Percentiles rank a stretch among this genome's conserved stretches.
Evolutionary conservation across 2,113 vertebrate genomes (phyloP).

Genomic region (Parus major): DNA sequence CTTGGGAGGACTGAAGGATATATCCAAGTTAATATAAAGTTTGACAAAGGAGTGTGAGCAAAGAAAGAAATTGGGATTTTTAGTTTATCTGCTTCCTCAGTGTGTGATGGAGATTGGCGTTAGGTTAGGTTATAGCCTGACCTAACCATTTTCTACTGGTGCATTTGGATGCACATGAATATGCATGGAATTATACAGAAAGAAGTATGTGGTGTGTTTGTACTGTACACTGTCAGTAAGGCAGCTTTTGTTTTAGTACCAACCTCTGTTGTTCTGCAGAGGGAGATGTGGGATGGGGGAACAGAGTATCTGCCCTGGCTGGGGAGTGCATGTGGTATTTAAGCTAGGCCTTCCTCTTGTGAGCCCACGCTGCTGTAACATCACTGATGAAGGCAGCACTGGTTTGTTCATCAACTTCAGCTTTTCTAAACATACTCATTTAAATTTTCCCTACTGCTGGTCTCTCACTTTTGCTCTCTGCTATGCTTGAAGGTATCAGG

Average conservation of each 20-base stretch:
- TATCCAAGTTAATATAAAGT: neutral
- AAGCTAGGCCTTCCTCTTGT: neutral
- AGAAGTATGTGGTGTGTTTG: neutral
- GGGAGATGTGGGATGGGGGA: neutral
- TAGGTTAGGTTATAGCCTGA: no score
- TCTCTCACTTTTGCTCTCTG: neutral
- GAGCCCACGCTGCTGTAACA: neutral
- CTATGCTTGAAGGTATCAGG: neutral
- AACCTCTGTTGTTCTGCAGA: accelerated
- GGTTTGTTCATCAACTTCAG: neutral
- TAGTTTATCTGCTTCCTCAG: neutral
- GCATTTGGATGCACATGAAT: accelerated
- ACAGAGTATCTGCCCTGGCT: neutral
- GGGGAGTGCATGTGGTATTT: neutral
- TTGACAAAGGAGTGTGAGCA: neutral
- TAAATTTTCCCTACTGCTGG: neutral
- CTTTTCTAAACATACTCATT: neutral
- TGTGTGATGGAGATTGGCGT: neutral
- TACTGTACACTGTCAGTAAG: neutral
- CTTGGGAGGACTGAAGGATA: accelerated
- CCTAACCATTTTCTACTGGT: neutral
- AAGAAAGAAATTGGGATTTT: neutral
- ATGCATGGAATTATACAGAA: neutral
- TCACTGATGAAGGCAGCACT: neutral
- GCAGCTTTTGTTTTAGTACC: neutral